These are phyloP conservation scores for Chaenocephalus aceratus DNA, from an alignment of 2,113 vertebrate genomes.

Conservation along the genomic window DNA sequence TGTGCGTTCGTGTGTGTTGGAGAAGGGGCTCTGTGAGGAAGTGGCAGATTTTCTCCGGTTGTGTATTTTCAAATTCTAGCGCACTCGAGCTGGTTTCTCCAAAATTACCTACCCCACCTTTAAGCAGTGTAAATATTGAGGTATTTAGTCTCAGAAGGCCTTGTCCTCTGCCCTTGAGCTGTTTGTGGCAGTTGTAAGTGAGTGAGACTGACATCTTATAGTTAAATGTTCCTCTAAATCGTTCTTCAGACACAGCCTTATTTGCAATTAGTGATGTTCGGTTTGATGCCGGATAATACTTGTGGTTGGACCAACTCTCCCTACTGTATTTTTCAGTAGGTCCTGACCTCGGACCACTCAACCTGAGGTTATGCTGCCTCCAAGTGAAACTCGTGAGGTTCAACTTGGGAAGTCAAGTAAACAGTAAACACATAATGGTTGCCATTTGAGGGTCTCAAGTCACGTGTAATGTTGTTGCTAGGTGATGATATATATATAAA, in stretches of 20 bases:
- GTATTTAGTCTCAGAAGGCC: conserved; percentile 33
- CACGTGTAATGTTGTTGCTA: conserved; percentile 19
- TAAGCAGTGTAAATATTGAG: conserved; percentile 45
- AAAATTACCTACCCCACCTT: too few species aligned
- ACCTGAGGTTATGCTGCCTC: conserved; percentile 1
- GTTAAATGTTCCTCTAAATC: conserved; percentile 1
- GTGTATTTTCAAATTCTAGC: too few species aligned
- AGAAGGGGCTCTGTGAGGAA: too few species aligned
- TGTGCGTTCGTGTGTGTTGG: too few species aligned
- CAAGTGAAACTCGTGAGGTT: not conserved
- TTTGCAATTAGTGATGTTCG: not conserved
- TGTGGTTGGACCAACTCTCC: not conserved
- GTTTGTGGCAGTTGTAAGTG: not conserved
- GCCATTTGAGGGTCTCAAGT: not conserved
- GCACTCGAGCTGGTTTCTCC: too few species aligned
- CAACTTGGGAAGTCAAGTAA: conserved; percentile 2
- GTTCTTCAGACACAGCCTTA: not conserved
- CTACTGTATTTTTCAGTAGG: not conserved
- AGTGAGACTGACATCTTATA: not conserved
- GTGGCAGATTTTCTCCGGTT: too few species aligned
- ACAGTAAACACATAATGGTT: not conserved
- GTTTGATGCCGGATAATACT: not conserved
- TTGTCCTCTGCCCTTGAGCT: conserved; percentile 30
- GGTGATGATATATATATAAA: not conserved
- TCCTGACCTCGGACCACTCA: conserved; percentile 23